Conservation (phyloP, 2,888 invertebrate genomes). For the Ormyrus rosae region DNA sequence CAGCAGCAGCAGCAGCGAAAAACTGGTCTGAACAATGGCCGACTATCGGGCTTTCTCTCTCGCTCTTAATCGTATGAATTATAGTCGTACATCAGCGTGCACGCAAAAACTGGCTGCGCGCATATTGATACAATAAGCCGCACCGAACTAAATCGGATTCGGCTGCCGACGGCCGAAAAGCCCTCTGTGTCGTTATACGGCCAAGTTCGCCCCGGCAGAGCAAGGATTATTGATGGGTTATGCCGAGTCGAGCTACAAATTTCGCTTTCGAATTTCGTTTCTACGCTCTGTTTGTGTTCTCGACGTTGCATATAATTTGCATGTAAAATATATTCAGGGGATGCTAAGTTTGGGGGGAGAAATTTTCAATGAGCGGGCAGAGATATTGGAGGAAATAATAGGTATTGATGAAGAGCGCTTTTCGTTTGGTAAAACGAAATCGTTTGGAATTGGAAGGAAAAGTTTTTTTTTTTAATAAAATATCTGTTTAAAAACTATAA, state of each 20-base stretch:
- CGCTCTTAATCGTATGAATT: constrained; percentile 40
- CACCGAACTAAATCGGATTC: constrained; percentile 37
- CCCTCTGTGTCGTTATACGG: constrained; percentile 13
- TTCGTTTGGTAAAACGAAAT: too few relatives aligned
- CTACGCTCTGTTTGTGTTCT: constrained; percentile 15
- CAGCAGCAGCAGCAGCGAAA: too few relatives aligned
- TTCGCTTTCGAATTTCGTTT: constrained; percentile 43
- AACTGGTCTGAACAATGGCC: too few relatives aligned
- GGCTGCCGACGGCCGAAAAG: not conserved
- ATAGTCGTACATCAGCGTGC: constrained; percentile 1
- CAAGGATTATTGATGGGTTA: constrained; percentile 46
- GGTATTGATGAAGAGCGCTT: too few relatives aligned
- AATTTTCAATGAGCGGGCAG: too few relatives aligned
- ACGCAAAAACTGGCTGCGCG: constrained; percentile 15
- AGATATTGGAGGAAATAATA: too few relatives aligned
- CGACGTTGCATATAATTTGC: not conserved
- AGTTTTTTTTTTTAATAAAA: not conserved
- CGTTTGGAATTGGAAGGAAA: not conserved
- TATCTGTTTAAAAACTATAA: too few relatives aligned
- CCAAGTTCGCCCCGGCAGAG: too few relatives aligned
- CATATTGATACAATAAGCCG: constrained; percentile 50
- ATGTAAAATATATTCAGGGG: constrained; percentile 3
- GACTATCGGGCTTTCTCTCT: too few relatives aligned
- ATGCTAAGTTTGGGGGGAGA: too few relatives aligned
- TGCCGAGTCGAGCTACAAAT: constrained; percentile 17